These are phyloP conservation scores for Salvelinus sp. DNA, from an alignment of 2,113 vertebrate genomes.

Conservation along the genomic window DNA sequence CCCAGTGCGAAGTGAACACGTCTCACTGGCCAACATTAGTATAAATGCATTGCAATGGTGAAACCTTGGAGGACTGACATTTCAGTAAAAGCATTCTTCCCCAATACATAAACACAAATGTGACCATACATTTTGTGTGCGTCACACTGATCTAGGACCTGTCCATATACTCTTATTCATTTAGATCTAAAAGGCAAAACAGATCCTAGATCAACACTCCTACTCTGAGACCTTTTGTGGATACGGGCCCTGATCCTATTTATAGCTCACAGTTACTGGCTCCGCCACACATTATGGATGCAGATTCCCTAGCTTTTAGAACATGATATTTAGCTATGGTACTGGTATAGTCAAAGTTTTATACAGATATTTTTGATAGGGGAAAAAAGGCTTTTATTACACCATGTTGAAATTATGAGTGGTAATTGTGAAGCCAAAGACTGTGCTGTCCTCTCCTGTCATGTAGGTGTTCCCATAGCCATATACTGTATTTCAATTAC, in stretches of 20 bases:
- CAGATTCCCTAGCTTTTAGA: not conserved
- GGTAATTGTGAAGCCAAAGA: slow-evolving; percentile 21
- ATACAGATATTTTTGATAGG: not conserved
- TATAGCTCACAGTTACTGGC: slow-evolving; percentile 30
- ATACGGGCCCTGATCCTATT: slow-evolving; percentile 27
- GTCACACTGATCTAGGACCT: slow-evolving; percentile 14
- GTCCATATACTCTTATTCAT: too few relatives aligned
- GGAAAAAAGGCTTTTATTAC: not conserved
- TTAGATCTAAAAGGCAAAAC: too few relatives aligned
- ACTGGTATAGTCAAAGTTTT: not conserved
- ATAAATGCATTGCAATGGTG: too few relatives aligned
- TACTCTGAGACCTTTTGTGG: too few relatives aligned
- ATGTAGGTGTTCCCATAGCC: slow-evolving; percentile 49
- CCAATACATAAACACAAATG: too few relatives aligned
- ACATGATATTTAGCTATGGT: not conserved
- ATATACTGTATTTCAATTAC: slow-evolving; percentile 53
- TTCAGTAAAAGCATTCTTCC: too few relatives aligned
- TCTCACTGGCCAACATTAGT: too few relatives aligned
- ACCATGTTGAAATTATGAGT: slow-evolving; percentile 32
- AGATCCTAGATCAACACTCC: too few relatives aligned
- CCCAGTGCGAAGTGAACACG: too few relatives aligned
- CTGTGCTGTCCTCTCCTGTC: slow-evolving; percentile 25
- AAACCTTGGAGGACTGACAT: too few relatives aligned
- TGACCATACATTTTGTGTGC: too few relatives aligned
- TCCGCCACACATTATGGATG: slow-evolving; percentile 12